These are phyloP conservation scores for Callionymus lyra DNA, from an alignment of 2,113 vertebrate species.

Conservation along the genomic window DNA sequence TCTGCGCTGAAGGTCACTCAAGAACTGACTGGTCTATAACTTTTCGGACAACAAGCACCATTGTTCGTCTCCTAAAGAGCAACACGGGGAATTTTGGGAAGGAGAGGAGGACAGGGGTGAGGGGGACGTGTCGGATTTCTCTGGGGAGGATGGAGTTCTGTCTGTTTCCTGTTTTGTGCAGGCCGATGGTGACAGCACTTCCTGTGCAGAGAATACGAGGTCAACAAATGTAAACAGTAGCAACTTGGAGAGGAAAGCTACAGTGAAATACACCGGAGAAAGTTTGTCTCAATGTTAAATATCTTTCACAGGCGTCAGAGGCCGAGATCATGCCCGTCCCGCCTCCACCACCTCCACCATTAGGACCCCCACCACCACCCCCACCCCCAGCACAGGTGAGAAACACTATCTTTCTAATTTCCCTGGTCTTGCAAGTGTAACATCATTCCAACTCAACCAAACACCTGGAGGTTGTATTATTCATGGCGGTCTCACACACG, in stretches of 20 bases:
- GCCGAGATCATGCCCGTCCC: slow-evolving; percentile 38
- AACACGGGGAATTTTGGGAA: slow-evolving; percentile 43
- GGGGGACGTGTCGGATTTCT: slow-evolving; percentile 37
- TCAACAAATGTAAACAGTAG: slow-evolving; percentile 15
- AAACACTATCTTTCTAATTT: not conserved
- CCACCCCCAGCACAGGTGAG: slow-evolving; percentile 46
- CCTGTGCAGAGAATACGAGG: slow-evolving; percentile 34
- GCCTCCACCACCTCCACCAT: slow-evolving; percentile 22
- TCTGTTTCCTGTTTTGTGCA: slow-evolving; percentile 55
- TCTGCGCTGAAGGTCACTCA: slow-evolving; percentile 10
- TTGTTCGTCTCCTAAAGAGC: slow-evolving; percentile 43
- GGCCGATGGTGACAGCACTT: slow-evolving; percentile 30
- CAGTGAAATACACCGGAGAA: not conserved
- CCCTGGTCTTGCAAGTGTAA: slow-evolving; percentile 12
- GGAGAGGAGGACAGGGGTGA: slow-evolving; percentile 13
- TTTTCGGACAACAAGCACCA: slow-evolving; percentile 50
- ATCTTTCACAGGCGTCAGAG: slow-evolving; percentile 37
- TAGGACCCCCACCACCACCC: slow-evolving; percentile 34
- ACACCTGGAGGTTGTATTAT: slow-evolving; percentile 53
- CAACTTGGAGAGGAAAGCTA: not conserved
- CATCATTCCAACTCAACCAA: slow-evolving; percentile 20
- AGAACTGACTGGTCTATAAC: slow-evolving; percentile 30
- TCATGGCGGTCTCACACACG: slow-evolving; percentile 30
- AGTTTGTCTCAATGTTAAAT: not conserved
- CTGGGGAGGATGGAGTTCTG: slow-evolving; percentile 39